Evolutionary conservation across 2,113 vertebrate species (phyloP).

Genomic region (Ptyas mucosa): DNA sequence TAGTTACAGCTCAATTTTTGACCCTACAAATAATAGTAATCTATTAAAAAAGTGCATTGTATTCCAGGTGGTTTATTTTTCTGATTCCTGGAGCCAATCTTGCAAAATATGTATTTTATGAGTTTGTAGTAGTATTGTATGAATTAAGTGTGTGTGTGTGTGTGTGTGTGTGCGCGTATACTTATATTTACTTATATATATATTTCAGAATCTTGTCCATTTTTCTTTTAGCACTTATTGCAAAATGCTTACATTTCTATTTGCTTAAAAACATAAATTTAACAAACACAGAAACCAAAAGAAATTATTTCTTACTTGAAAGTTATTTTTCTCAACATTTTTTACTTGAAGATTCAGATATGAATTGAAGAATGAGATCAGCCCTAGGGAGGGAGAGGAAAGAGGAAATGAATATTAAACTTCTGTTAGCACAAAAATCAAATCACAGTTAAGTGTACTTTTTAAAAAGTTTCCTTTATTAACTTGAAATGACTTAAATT

Average conservation of each 20-base stretch:
- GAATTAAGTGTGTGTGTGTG: conserved; percentile 6
- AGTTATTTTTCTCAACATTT: conserved; percentile 18
- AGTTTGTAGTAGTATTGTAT: conserved; percentile 59
- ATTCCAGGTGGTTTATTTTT: conserved; percentile 31
- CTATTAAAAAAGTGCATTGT: conserved; percentile 45
- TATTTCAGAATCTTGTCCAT: conserved; percentile 23
- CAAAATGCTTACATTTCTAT: conserved; percentile 24
- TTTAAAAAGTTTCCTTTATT: conserved; percentile 45
- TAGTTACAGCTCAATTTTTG: conserved; percentile 41
- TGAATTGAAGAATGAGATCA: conserved; percentile 55
- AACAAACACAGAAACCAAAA: conserved; percentile 10
- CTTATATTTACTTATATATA: no score
- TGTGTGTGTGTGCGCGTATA: no score
- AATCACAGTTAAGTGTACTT: conserved; percentile 59
- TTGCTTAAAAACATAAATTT: conserved; percentile 45
- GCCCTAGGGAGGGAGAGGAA: conserved; percentile 38
- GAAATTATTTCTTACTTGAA: neutral
- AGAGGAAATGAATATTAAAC: conserved; percentile 48
- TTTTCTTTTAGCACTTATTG: conserved; percentile 23
- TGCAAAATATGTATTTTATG: conserved; percentile 44
- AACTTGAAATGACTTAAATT: conserved; percentile 65
- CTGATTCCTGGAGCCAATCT: conserved; percentile 53
- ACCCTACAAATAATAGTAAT: conserved; percentile 29
- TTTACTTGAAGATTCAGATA: conserved; percentile 44
- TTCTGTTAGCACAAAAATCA: conserved; percentile 64